Base-by-base conservation (phyloP, 2,797 vertebrate genomes). In the Sebastes minor region DNA sequence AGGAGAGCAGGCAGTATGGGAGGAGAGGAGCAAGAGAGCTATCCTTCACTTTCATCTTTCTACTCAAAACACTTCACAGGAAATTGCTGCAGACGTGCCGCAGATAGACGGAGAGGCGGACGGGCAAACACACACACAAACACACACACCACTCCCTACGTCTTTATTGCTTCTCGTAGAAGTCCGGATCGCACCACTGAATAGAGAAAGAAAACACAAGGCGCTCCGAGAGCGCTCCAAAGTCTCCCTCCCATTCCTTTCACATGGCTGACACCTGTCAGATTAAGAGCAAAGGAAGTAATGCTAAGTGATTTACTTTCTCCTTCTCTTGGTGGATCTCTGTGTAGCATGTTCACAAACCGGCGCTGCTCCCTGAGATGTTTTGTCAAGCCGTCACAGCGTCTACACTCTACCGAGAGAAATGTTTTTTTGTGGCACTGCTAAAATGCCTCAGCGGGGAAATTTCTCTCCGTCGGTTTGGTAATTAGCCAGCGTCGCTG, bases 31-130 rank as follows among this genome's bases (percentile, higher is more conserved):
- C n/a, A 16, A 25, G 53, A 78, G 61, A 80, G 62, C 82, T 80
- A 76, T 84, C 85, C 77, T 87, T 91, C 76, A 84, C 76, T 86
- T 91, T 89, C 76, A 90, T 91, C 86, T 89, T 55, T 72, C 71
- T 74, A 49, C 86, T 89, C 71, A 61, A 86, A 90, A 84, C 74
- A 81, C 83, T 90, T 91, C 70, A 85, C 84, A 87, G 87, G 87
- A 94, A 91, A 92, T 92, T 90, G 86, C 86, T 74, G 64, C 78
- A 81, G 83, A 90, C 65, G 27, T 72, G 60, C 74, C 64, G 53
- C 62, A 73, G 67, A 91, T 30, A 74, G 71, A 53, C 71, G 38
- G 5, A 80, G 35, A 73, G 38, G 38, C 8, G 1, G 42, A 72
- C 52, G 30, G 23, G 4, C 30, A n/a, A 16, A 70, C 61, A 70